Base-by-base conservation (phyloP, 2,888 invertebrate species). In the Apotomis capreana region DNA sequence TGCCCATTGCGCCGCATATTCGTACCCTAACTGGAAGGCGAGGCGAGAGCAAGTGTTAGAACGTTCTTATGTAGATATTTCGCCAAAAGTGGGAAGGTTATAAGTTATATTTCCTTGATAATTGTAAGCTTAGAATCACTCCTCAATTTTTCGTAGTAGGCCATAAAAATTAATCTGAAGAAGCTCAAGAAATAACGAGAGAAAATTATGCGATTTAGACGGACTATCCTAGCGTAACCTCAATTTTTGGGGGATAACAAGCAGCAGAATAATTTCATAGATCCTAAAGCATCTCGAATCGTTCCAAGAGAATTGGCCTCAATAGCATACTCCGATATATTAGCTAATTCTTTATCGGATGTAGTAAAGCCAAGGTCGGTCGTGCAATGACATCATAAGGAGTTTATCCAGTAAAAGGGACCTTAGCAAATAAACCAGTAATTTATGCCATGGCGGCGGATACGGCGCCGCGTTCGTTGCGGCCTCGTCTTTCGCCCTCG, bases 401-500 rank as follows among this genome's bases (percentile, higher is more conserved):
- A 63, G 68, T 57, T 72, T 72, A 71, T 57, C 71, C 72, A 68
- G 63, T 62, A 63, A 63, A 44, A 52, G 55, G 54, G 65, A 72
- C 78, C 82, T 88, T 86, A 86, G 84, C 88, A 87, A 89, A 89
- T 89, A 89, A 83, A 80, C 76, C 83, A 83, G 88, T 88, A 90
- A 89, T 89, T 90, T 89, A 89, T 89, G 87, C 87, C 83, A 83
- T 81, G 84, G 80, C 80, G 80, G 78, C 83, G 87, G 84, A 82
- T 84, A 82, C 78, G 83, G 82, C 88, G 87, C 87, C 88, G 82
- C 88, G 83, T 87, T 88, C 86, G 87, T 86, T 85, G 84, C 87
- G 89, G 88, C 90, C 88, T 86, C 87, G 86, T 90, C 89, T 89
- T 91, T 88, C 89, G 87, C 87, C 87, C 85, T 84, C 86, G 87